Percentiles rank a stretch among this genome's conserved stretches.
Evolutionary conservation across 2,113 vertebrate species (phyloP).

Genomic region (Xerus inauris): DNA sequence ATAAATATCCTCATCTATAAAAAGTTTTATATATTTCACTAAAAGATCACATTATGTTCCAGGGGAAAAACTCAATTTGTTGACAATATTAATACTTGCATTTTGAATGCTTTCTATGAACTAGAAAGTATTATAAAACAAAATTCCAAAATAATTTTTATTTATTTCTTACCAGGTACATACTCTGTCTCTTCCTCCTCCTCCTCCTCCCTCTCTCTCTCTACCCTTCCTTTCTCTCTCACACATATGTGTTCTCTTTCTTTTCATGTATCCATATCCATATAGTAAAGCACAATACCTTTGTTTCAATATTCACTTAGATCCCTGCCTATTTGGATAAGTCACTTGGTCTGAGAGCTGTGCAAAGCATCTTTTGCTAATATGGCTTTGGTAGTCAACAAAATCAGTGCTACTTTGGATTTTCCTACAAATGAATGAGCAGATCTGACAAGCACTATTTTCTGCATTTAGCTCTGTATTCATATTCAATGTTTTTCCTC

Average conservation of each 20-base stretch:
- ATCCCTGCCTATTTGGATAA: background rate
- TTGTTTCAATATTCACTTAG: background rate
- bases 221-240: background rate
- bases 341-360: background rate
- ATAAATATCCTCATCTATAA: background rate
- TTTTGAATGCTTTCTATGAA: background rate
- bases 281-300: background rate
- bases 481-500: background rate
- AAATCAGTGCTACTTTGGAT: background rate
- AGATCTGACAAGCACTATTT: background rate
- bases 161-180: background rate
- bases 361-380: background rate
- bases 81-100: background rate
- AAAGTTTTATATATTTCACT: background rate
- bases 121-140: background rate
- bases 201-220: background rate
- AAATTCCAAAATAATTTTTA: background rate
- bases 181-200: too few relatives aligned
- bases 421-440: conserved; percentile 28
- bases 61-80: background rate
- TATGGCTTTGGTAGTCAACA: background rate
- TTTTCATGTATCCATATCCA: background rate
- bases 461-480: background rate
- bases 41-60: conserved; percentile 10
- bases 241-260: background rate